phyloP scores from a whole-genome alignment of 2,113 vertebrate genomes.

The human (Homo sapiens) region DNA sequence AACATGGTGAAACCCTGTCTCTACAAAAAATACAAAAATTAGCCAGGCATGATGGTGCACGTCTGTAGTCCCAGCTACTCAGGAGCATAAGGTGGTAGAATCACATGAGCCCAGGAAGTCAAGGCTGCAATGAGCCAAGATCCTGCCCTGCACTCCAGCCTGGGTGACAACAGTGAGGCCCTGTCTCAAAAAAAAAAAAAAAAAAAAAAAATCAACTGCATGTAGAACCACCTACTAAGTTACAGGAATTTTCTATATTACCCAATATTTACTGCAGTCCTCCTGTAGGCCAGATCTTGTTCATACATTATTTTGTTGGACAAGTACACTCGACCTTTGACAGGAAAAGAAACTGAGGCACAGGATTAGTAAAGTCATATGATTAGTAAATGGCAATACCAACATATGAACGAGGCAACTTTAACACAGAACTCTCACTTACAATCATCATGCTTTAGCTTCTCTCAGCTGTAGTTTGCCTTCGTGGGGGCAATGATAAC shows the following conservation, averaged over 20 bases:
- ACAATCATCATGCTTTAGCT: background rate
- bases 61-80: too few species aligned
- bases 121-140: too few species aligned
- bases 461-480: background rate
- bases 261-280: background rate
- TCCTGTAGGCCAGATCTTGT: background rate
- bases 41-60: too few species aligned
- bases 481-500: background rate
- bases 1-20: too few species aligned
- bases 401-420: background rate
- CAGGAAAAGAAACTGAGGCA: background rate
- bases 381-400: background rate
- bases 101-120: too few species aligned
- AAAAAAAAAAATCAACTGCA: background rate
- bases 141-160: too few species aligned
- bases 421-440: slow-evolving; percentile 1
- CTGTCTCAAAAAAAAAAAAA: too few species aligned
- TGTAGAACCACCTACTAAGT: background rate
- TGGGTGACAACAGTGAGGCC: too few species aligned
- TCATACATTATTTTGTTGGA: background rate
- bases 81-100: too few species aligned
- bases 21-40: too few species aligned
- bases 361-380: background rate
- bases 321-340: background rate
- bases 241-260: background rate